A percentile compares a stretch with the other conserved stretches of the same genome.
Conservation (phyloP, 1,140 invertebrate species). For the Conus betulinus region DNA sequence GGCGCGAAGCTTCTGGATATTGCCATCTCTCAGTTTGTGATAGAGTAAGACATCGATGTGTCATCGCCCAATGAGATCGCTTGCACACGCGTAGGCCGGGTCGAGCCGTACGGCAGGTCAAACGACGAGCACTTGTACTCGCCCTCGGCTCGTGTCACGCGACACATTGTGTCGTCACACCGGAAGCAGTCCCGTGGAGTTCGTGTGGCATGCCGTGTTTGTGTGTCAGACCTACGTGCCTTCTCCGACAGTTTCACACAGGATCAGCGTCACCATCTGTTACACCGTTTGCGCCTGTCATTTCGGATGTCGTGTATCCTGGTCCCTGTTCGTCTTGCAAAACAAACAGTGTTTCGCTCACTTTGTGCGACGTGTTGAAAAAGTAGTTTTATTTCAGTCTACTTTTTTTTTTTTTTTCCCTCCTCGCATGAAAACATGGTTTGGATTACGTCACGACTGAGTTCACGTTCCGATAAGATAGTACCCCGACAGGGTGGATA, state of each 20-base stretch:
- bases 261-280: background rate
- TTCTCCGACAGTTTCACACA: background rate
- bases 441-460: no score
- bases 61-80: no score
- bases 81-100: no score
- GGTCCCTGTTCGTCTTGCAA: background rate
- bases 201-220: conserved; percentile 10
- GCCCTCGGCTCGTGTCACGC: conserved; percentile 4
- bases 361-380: background rate
- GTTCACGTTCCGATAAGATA: no score
- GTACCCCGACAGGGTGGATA: no score
- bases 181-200: conserved; percentile 6
- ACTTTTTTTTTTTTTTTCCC: background rate
- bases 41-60: no score
- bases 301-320: background rate
- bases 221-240: background rate
- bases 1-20: no score
- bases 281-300: background rate
- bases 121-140: background rate
- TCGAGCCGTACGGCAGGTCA: no score
- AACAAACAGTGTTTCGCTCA: background rate
- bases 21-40: no score
- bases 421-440: no score
- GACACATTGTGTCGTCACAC: conserved; percentile 13
- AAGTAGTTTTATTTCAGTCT: background rate